phyloP scores from a whole-genome alignment of 2,797 vertebrate species.

The Crax fasciolata region DNA sequence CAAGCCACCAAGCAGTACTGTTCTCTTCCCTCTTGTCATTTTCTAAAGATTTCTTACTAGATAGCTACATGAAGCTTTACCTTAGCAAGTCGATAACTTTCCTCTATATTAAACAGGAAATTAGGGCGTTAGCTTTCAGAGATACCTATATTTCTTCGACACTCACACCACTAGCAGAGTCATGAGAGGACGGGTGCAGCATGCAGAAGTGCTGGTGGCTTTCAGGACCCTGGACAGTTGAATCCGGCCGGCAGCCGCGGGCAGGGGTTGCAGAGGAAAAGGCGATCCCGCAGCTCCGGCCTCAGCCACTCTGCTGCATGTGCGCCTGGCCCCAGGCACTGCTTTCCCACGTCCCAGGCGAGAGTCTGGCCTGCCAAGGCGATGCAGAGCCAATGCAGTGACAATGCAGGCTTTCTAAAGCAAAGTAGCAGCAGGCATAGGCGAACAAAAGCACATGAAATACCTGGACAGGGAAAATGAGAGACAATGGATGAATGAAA shows the following conservation, averaged over 20 bases:
- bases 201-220: accelerated
- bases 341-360: not conserved
- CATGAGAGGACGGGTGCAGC: accelerated
- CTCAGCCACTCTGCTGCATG: accelerated
- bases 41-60: conserved; percentile 3
- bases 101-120: conserved; percentile 35
- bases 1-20: not conserved
- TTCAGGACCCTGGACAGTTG: conserved; percentile 82
- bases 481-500: not conserved
- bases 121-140: not conserved
- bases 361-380: not conserved
- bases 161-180: not conserved
- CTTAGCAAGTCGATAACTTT: not conserved
- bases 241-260: not conserved
- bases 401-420: not conserved
- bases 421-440: not conserved
- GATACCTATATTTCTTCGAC: not conserved
- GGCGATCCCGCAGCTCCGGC: not conserved
- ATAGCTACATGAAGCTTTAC: not conserved
- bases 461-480: not conserved
- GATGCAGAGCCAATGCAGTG: not conserved
- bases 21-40: not conserved
- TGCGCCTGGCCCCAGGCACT: not conserved
- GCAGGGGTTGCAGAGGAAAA: not conserved
- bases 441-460: not conserved